Conservation (phyloP, 1,140 invertebrate genomes). For the Cyphomyrmex costatus region DNA sequence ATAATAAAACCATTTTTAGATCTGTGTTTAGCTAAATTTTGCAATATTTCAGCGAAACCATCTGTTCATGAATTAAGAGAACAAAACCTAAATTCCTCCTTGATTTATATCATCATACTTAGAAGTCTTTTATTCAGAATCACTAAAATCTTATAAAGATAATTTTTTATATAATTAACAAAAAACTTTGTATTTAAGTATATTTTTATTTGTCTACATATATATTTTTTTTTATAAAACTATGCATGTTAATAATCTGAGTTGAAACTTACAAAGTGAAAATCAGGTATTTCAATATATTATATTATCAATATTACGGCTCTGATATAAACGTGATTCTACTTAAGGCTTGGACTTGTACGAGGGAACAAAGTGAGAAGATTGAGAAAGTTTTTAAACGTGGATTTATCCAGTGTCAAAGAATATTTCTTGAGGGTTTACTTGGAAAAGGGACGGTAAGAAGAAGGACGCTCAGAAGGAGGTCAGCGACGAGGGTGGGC, state of each 20-base stretch:
- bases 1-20: too few species aligned
- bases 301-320: slow-evolving; percentile 46
- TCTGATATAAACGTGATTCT: slow-evolving; percentile 42
- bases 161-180: too few species aligned
- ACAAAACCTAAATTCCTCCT: neutral
- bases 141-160: too few species aligned
- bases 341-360: slow-evolving; percentile 1
- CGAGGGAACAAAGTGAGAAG: slow-evolving; percentile 18
- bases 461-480: slow-evolving; percentile 44
- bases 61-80: neutral
- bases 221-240: too few species aligned
- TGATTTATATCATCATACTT: slow-evolving; percentile 39
- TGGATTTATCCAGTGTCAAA: slow-evolving; percentile 64
- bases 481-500: slow-evolving; percentile 47
- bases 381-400: slow-evolving; percentile 69
- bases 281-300: slow-evolving; percentile 34
- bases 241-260: too few species aligned
- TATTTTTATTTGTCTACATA: too few species aligned
- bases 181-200: too few species aligned
- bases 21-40: too few species aligned
- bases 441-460: slow-evolving; percentile 30
- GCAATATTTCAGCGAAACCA: too few species aligned
- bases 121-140: too few species aligned
- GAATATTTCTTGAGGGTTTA: slow-evolving; percentile 65
- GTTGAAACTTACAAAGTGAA: too few species aligned